Evolutionary conservation across 2,797 vertebrate species (phyloP).

Genomic region (Serranus cabrilla): DNA sequence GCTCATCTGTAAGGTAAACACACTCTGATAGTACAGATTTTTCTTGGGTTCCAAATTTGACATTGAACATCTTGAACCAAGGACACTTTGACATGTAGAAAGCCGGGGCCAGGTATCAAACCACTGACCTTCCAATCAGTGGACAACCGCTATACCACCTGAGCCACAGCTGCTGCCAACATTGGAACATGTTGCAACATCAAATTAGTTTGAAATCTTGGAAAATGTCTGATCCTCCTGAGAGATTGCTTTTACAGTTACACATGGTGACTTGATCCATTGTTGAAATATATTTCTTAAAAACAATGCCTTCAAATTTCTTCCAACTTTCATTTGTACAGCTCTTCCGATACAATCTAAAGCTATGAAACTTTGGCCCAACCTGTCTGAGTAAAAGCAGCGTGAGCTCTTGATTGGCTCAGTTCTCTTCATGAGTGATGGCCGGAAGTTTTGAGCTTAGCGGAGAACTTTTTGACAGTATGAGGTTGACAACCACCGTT

Average conservation of each 20-base stretch:
- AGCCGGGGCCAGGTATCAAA: too few species aligned
- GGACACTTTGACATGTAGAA: too few species aligned
- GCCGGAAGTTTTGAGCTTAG: not conserved
- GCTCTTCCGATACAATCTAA: not conserved
- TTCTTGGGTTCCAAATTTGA: too few species aligned
- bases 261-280: not conserved
- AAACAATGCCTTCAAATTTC: not conserved
- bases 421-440: not conserved
- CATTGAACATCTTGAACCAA: too few species aligned
- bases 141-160: too few species aligned
- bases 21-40: too few species aligned
- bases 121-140: too few species aligned
- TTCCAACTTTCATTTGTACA: not conserved
- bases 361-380: not conserved
- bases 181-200: too few species aligned
- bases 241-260: not conserved
- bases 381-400: not conserved
- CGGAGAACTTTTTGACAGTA: slow-evolving; percentile 31
- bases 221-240: not conserved
- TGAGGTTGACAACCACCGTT: slow-evolving; percentile 22
- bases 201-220: not conserved
- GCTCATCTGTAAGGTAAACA: too few species aligned
- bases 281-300: not conserved
- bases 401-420: slow-evolving; percentile 5
- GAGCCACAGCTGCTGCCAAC: too few species aligned